Evolutionary conservation across 2,888 invertebrate species (phyloP), one percentile per base, ranked within the genome.

Genomic region (Drosophila aldrichi): DNA sequence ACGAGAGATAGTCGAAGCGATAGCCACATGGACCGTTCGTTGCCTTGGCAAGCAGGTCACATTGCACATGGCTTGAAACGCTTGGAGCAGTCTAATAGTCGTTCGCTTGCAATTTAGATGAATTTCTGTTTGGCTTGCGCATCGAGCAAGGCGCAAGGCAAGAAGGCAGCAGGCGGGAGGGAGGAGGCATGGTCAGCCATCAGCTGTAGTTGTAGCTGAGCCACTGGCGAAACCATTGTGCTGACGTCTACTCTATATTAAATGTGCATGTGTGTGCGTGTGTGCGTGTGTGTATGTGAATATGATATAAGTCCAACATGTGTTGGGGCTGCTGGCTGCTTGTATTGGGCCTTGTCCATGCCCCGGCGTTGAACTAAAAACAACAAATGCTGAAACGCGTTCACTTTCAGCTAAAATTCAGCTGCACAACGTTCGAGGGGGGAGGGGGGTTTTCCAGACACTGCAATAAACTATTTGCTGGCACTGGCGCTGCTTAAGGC

Each of bases 41-140:
- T 58, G 60, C 81, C 77, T 77, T 77, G 81, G 71, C 65, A 77
- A 77, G 65, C 77, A 71, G 81, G 77, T 77, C 77, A 77, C 49
- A 63, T 58, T 60, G 66, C 67, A 59, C 51, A 66, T 66, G 41
- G 64, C 44, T n/a, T n/a, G 51, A 54, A 58, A 40, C 46, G 70
- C 76, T 76, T 61, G 48, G 44, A 61, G 74, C 74, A 61, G 62
- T 74, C 74, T 69, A 69, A 79, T 74, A 74, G 75, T 70, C 70
- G 75, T 77, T 77, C 49, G 70, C 75, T 60, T 79, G 76, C 77
- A 77, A 77, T 77, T 77, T 79, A 75, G 77, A 79, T 79, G 77
- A 70, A 74, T 79, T 79, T 79, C 56, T 75, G 56, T 75, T 70
- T 77, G 75, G 75, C 70, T 67, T 70, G 55, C 25, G 46, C 36